These are phyloP conservation scores for Indicator indicator DNA, from an alignment of 2,113 vertebrate genomes.

Conservation along the genomic window DNA sequence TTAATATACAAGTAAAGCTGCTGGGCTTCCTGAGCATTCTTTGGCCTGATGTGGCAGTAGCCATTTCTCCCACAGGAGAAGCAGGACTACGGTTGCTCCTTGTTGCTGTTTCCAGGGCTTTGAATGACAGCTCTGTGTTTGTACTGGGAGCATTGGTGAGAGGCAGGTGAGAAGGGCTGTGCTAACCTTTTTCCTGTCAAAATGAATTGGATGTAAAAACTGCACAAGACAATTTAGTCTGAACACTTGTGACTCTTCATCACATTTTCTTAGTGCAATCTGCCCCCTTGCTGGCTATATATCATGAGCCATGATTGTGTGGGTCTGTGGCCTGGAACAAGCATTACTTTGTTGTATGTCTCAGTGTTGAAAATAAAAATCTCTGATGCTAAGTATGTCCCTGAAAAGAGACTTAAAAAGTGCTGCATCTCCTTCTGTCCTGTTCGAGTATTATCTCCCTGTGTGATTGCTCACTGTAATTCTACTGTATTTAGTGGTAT, in stretches of 20 bases:
- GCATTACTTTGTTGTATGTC: not conserved
- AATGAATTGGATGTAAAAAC: not conserved
- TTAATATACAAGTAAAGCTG: not conserved
- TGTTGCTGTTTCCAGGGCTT: not conserved
- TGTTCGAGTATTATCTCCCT: not conserved
- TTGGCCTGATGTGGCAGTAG: not conserved
- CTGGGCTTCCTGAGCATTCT: not conserved
- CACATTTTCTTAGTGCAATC: accelerated
- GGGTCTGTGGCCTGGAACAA: not conserved
- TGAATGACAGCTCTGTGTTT: not conserved
- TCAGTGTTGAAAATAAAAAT: not conserved
- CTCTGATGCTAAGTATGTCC: not conserved
- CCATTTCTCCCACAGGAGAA: no score
- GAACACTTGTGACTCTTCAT: not conserved
- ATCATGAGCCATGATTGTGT: accelerated
- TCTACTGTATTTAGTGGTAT: not conserved
- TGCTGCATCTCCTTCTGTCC: not conserved
- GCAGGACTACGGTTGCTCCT: not conserved
- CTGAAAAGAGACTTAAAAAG: not conserved
- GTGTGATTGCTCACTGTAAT: not conserved
- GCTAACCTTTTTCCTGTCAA: not conserved
- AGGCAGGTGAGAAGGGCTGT: not conserved
- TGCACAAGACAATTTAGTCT: not conserved
- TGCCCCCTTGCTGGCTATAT: not conserved
- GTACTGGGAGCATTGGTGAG: not conserved